Conservation (phyloP, 2,113 vertebrate species). For the Columba livia region DNA sequence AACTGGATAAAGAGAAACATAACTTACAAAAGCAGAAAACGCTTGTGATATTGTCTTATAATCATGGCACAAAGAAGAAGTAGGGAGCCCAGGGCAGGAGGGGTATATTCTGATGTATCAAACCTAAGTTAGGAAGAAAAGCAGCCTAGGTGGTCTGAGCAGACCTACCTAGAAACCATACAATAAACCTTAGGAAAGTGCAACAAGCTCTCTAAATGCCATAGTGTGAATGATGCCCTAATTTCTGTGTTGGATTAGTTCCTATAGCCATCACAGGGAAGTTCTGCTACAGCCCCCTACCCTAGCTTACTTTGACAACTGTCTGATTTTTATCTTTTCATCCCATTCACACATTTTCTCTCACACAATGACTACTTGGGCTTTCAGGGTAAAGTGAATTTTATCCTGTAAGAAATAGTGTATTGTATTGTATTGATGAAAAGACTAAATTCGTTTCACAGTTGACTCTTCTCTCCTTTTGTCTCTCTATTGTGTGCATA, state of each 20-base stretch:
- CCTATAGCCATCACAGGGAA: conserved; percentile 3
- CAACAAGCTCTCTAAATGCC: conserved; percentile 1
- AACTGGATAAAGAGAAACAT: not conserved
- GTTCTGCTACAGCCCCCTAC: not conserved
- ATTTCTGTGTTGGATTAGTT: not conserved
- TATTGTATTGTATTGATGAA: conserved; percentile 33
- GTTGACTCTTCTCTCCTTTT: conserved; percentile 33
- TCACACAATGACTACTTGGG: conserved; percentile 39
- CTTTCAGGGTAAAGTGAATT: conserved; percentile 40
- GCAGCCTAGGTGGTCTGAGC: conserved; percentile 5
- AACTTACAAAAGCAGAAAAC: not conserved
- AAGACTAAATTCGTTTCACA: conserved; percentile 35
- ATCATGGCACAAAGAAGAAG: not conserved
- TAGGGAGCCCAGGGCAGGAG: not conserved
- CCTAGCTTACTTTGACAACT: conserved; percentile 16
- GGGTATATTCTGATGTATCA: not conserved
- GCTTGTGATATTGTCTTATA: not conserved
- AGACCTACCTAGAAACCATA: not conserved
- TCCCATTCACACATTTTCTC: conserved; percentile 27
- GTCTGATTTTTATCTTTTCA: conserved; percentile 50
- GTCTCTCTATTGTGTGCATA: conserved; percentile 32
- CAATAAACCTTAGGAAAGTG: not conserved
- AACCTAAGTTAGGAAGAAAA: conserved; percentile 17
- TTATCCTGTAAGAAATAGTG: conserved; percentile 14
- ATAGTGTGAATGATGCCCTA: not conserved